Base-by-base conservation (phyloP, 1,140 invertebrate species). In the Drosophila ogumai region DNA sequence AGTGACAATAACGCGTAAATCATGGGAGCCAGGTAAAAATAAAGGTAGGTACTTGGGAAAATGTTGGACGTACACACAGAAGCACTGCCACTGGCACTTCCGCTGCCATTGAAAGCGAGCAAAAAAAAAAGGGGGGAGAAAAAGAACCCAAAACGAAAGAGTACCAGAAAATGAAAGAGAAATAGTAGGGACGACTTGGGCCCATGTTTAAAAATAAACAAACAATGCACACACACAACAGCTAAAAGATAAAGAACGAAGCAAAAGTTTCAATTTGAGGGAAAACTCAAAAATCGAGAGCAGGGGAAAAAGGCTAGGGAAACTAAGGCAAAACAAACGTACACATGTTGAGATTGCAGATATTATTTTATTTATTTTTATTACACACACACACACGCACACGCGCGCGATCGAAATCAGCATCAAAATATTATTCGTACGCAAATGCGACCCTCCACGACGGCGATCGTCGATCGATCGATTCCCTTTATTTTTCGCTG, bases 1-100 rank as follows among this genome's bases (percentile, higher is more conserved):
- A 88, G 79, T 90, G 81, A 84, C 88, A 91, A 85, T 91, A 91
- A 88, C 73, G 73, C 81, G 81, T 91, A 91, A 91, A 88, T 91
- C 88, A 91, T 59, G 63, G 56, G 43, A 71, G 66, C 55, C 77
- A 87, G 82, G 66, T 82, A 82, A 52, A 50, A 47, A 38, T 34
- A 32, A 41, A 57, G 36, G 43, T 50, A 63, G 46, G 44, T 59
- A 56, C 43, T 55, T 63, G 58, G 46, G 58, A 61, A 66, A 66
- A 63, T 64, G 56, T 34, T 54, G 60, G 25, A 65, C 46, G 66
- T 57, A 50, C 28, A 50, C 19, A 55, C 79, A 72, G 78, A 61
- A 61, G 78, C 56, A 57, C 32, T 68, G 44, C 12, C 58, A 57
- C 52, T 56, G 52, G 56, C 81, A 75, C 79, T 87, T 87, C 82